Percentiles rank a stretch among this genome's conserved stretches.
These are phyloP conservation scores for Thunnus albacares DNA, from an alignment of 2,797 vertebrate species.

Conservation along the genomic window DNA sequence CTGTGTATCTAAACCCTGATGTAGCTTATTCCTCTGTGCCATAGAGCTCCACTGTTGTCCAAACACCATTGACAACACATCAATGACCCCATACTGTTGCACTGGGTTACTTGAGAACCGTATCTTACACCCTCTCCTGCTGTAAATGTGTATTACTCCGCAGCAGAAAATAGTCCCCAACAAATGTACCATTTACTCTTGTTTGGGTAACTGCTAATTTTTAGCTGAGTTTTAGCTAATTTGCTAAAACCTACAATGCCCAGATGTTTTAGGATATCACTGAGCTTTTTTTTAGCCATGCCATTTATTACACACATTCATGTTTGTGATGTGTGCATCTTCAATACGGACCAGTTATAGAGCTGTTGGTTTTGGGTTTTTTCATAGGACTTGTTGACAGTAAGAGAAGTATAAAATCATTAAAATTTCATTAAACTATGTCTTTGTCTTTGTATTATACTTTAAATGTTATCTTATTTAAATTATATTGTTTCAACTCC, in stretches of 20 bases:
- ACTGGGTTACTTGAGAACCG: no score
- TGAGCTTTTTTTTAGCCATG: no score
- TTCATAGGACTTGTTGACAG: constrained; percentile 23
- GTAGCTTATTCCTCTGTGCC: not conserved
- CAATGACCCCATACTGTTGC: not conserved
- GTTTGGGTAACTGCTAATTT: not conserved
- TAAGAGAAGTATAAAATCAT: not conserved
- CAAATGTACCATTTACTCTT: not conserved
- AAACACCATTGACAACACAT: not conserved
- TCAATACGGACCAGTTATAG: not conserved
- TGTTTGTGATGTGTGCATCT: not conserved
- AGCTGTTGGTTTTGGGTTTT: not conserved
- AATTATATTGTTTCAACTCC: constrained; percentile 22
- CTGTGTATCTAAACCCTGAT: not conserved
- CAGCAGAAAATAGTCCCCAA: not conserved
- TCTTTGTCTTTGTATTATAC: not conserved
- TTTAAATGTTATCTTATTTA: constrained; percentile 12
- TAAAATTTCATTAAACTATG: not conserved
- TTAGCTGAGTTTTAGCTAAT: no score
- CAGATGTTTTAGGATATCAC: not conserved
- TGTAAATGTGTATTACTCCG: not conserved
- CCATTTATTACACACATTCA: no score
- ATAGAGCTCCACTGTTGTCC: not conserved
- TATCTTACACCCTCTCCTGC: not conserved
- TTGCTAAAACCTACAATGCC: not conserved